phyloP scores from a whole-genome alignment of 2,888 invertebrate species.

The Xestobium rufovillosum region DNA sequence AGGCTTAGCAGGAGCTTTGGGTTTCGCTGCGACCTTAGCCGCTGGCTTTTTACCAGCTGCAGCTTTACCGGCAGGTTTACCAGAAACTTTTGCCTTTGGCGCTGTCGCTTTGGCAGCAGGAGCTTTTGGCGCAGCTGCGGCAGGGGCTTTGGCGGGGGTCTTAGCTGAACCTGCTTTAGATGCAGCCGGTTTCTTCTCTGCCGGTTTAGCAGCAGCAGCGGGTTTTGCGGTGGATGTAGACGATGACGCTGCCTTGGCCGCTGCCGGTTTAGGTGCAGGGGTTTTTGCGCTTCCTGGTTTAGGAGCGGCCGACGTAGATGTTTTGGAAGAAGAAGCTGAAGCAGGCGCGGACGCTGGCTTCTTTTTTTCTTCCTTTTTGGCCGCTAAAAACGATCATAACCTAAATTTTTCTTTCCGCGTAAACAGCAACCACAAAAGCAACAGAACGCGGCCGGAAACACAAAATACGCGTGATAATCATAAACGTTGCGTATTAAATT shows the following conservation, averaged over 20 bases:
- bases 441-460: background rate
- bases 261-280: slow-evolving; percentile 41
- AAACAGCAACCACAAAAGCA: slow-evolving; percentile 4
- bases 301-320: slow-evolving; percentile 34
- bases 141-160: slow-evolving; percentile 38
- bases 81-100: slow-evolving; percentile 45
- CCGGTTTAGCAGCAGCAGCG: slow-evolving; percentile 33
- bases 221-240: slow-evolving; percentile 28
- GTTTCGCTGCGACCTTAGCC: slow-evolving; percentile 27
- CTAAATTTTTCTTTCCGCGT: slow-evolving; percentile 13
- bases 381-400: slow-evolving; percentile 29
- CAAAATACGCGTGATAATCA: slow-evolving; percentile 20
- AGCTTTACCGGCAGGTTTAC: slow-evolving; percentile 37
- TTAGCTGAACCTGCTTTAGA: slow-evolving; percentile 31
- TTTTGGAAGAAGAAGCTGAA: slow-evolving; percentile 43
- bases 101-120: slow-evolving; percentile 44
- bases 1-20: slow-evolving; percentile 46
- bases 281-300: slow-evolving; percentile 35
- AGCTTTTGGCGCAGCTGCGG: slow-evolving; percentile 24
- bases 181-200: slow-evolving; percentile 38
- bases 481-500: too few relatives aligned
- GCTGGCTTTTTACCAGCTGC: slow-evolving; percentile 21
- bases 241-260: slow-evolving; percentile 43
- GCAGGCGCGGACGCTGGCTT: slow-evolving; percentile 42
- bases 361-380: slow-evolving; percentile 50